phyloP scores from a whole-genome alignment of 2,888 invertebrate genomes.

The Pachydiplax longipennis region DNA sequence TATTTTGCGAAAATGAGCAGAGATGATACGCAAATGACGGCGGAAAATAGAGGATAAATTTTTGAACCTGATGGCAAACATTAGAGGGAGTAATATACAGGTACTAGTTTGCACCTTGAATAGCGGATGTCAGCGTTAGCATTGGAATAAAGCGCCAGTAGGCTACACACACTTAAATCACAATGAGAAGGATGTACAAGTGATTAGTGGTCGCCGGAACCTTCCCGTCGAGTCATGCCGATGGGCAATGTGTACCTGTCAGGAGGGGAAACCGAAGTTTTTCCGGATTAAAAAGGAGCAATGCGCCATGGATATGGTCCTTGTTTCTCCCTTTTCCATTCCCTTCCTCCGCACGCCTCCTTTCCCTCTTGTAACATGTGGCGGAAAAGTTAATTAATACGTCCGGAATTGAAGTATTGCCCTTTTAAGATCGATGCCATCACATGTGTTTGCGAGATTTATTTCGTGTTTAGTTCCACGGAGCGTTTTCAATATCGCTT shows the following conservation, averaged over 20 bases:
- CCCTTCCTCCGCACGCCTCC: background rate
- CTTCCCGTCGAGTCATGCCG: background rate
- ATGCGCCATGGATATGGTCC: background rate
- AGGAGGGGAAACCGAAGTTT: background rate
- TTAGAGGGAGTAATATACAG: too few species aligned
- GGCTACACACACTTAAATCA: background rate
- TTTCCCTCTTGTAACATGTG: slow-evolving; percentile 8
- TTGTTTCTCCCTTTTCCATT: background rate
- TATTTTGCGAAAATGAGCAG: too few species aligned
- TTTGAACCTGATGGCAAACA: too few species aligned
- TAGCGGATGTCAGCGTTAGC: background rate
- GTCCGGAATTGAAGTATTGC: slow-evolving; percentile 23
- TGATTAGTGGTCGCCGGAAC: background rate
- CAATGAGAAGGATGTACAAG: background rate
- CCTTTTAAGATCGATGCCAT: background rate
- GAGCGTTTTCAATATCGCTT: slow-evolving; percentile 19
- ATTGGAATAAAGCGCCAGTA: background rate
- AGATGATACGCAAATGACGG: too few species aligned
- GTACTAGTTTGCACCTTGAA: too few species aligned
- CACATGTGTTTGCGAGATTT: slow-evolving; percentile 39
- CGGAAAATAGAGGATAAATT: too few species aligned
- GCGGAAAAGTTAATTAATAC: slow-evolving; percentile 37
- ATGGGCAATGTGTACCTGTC: background rate
- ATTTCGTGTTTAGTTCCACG: slow-evolving; percentile 19
- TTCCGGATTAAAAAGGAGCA: background rate